phyloP scores from a whole-genome alignment of 2,888 invertebrate genomes.

The Cylloceria caligata region DNA sequence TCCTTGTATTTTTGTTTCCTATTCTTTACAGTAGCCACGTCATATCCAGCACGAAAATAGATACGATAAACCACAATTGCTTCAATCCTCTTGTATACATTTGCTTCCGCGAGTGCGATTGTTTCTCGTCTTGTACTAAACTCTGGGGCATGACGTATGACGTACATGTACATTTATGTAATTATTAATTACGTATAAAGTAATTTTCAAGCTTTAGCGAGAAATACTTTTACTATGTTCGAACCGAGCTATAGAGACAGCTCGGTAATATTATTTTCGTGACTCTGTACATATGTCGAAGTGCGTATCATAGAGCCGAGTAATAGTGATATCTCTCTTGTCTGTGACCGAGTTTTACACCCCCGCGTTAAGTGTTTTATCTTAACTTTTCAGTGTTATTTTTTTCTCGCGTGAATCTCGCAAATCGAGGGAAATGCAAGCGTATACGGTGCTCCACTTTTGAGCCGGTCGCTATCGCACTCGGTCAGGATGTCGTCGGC shows the following conservation, averaged over 20 bases:
- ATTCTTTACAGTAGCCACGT: not conserved
- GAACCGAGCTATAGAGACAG: slow-evolving; percentile 10
- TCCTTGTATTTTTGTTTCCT: not conserved
- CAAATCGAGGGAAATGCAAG: slow-evolving; percentile 3
- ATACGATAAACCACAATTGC: not conserved
- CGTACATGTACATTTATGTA: not conserved
- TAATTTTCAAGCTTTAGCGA: slow-evolving; percentile 20
- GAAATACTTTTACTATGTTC: slow-evolving; percentile 49
- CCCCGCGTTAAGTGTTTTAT: slow-evolving; percentile 39
- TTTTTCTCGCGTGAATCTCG: slow-evolving; percentile 18
- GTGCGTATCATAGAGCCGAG: not conserved
- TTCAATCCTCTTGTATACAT: not conserved
- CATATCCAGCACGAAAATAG: not conserved
- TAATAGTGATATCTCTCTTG: slow-evolving; percentile 8
- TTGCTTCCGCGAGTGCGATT: not conserved
- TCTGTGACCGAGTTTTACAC: slow-evolving; percentile 56
- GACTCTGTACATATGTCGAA: not conserved
- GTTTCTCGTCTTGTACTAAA: slow-evolving; percentile 21
- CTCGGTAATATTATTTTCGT: slow-evolving; percentile 20
- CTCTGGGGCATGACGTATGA: not conserved
- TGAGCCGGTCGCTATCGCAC: slow-evolving; percentile 67
- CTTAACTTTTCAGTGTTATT: slow-evolving; percentile 27
- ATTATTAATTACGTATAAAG: not conserved
- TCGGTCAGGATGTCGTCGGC: slow-evolving; percentile 74
- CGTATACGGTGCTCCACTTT: slow-evolving; percentile 66